These are phyloP conservation scores for Saccostrea glomerata DNA, from an alignment of 1,140 invertebrate genomes.

Conservation along the genomic window DNA sequence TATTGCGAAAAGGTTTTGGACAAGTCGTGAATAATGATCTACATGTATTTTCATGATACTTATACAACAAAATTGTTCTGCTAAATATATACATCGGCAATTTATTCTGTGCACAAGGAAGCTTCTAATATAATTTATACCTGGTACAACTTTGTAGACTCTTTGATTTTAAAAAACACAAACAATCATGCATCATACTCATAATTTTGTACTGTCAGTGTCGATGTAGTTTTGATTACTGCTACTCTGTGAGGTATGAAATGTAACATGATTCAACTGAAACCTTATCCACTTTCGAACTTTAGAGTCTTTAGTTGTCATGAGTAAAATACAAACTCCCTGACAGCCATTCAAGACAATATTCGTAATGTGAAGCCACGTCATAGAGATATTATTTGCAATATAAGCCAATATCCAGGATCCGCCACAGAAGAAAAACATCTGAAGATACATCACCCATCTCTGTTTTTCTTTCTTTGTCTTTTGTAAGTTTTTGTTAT, in stretches of 20 bases:
- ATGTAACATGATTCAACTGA: neutral
- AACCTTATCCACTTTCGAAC: neutral
- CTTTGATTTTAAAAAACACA: neutral
- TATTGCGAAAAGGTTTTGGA: too few species aligned
- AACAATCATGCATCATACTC: neutral
- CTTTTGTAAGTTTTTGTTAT: neutral
- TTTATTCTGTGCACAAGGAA: too few species aligned
- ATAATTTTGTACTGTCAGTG: neutral
- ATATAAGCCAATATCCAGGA: neutral
- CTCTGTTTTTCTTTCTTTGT: neutral
- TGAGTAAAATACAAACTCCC: neutral
- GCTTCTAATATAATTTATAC: too few species aligned
- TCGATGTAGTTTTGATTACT: neutral
- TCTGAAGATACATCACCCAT: neutral
- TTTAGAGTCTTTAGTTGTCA: neutral
- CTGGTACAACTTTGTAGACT: neutral
- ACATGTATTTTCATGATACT: too few species aligned
- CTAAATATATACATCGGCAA: too few species aligned
- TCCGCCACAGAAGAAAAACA: neutral
- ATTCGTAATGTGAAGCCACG: neutral
- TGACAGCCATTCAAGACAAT: slow-evolving; percentile 1
- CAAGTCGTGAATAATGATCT: neutral
- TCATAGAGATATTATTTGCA: neutral
- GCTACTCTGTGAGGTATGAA: neutral
- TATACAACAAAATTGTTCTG: too few species aligned